These are phyloP conservation scores for Lytechinus pictus DNA, from an alignment of 35 echinoderm and acorn worm genomes.

Conservation along the genomic window DNA sequence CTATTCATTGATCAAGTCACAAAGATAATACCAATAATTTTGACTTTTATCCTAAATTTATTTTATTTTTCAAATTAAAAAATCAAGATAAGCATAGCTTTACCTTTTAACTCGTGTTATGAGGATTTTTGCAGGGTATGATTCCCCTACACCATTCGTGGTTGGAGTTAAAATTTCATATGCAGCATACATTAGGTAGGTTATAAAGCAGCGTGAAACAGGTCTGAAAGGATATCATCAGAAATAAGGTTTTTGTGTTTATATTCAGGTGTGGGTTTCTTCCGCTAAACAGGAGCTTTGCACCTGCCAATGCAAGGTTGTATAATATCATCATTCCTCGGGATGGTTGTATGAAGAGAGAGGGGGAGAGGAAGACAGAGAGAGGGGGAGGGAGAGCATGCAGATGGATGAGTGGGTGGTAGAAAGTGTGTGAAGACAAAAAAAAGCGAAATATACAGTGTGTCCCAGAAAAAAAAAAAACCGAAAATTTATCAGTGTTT, in stretches of 20 bases:
- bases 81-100: too few species aligned
- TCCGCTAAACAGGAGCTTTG: not conserved
- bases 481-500: too few species aligned
- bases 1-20: too few species aligned
- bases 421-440: not conserved
- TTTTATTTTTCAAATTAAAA: too few species aligned
- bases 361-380: not conserved
- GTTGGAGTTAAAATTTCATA: not conserved
- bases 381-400: not conserved
- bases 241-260: not conserved
- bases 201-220: not conserved
- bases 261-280: constrained; percentile 19
- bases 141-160: too few species aligned
- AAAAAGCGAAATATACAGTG: not conserved
- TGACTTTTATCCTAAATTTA: too few species aligned
- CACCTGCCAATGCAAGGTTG: not conserved
- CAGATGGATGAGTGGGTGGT: not conserved
- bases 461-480: too few species aligned
- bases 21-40: too few species aligned
- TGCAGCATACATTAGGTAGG: not conserved
- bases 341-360: not conserved
- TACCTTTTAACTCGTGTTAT: too few species aligned
- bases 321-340: not conserved
- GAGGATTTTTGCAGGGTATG: too few species aligned
- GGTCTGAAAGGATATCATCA: not conserved